Evolutionary conservation across 2,797 vertebrate genomes (phyloP).

Genomic region (Eurystomus glaucurus): DNA sequence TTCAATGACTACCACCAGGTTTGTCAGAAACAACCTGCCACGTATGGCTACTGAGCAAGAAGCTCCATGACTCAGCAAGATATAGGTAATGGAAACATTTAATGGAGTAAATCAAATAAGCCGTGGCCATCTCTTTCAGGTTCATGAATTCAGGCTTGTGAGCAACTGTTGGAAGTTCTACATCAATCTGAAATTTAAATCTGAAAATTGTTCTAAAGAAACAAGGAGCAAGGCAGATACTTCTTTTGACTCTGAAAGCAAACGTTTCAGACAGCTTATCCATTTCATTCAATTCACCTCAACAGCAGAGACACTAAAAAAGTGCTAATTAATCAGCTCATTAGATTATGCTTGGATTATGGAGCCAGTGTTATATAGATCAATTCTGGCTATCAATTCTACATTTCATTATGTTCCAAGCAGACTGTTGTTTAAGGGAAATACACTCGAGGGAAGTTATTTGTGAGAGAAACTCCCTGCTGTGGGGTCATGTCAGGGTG

Average conservation of each 20-base stretch:
- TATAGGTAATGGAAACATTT: not conserved
- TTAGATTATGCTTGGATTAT: not conserved
- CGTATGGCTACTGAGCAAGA: not conserved
- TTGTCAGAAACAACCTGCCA: not conserved
- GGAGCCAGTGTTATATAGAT: not conserved
- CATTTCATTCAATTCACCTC: not conserved
- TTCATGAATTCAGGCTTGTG: not conserved
- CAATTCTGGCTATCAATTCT: not conserved
- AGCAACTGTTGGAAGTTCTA: not conserved
- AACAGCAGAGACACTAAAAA: not conserved
- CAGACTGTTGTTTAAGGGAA: not conserved
- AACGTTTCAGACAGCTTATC: not conserved
- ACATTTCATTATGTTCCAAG: not conserved
- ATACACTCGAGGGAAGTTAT: not conserved
- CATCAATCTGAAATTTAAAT: not conserved
- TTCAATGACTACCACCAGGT: not conserved
- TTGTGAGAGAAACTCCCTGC: not conserved
- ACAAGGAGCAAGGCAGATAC: not conserved
- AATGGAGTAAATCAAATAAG: not conserved
- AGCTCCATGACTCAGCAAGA: not conserved
- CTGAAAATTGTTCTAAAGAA: not conserved
- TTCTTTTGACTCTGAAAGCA: fast-evolving
- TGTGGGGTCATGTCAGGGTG: fast-evolving
- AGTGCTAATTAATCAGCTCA: not conserved
- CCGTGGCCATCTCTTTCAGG: fast-evolving